Evolutionary conservation across 2,797 vertebrate species (phyloP).

Genomic region (Syndactyla subalaris): DNA sequence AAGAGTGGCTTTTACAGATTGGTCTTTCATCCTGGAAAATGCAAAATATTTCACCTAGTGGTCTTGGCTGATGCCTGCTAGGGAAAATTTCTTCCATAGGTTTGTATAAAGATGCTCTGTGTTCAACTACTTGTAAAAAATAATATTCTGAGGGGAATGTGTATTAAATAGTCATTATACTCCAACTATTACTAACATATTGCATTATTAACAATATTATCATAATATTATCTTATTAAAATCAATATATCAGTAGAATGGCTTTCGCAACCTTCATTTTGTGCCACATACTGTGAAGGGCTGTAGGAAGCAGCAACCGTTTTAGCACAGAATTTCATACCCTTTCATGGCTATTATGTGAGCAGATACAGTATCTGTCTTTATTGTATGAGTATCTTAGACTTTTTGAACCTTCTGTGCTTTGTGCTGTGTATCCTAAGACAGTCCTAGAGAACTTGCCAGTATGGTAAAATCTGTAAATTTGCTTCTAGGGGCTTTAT

Average conservation of each 20-base stretch:
- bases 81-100: neutral
- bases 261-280: neutral
- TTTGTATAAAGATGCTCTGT: neutral
- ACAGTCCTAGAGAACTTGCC: neutral
- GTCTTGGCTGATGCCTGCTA: neutral
- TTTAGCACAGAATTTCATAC: neutral
- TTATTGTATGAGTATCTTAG: neutral
- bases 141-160: neutral
- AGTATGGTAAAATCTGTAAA: neutral
- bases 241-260: conserved; percentile 51
- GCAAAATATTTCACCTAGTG: neutral
- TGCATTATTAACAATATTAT: conserved; percentile 49
- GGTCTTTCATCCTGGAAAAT: neutral
- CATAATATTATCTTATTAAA: conserved; percentile 45
- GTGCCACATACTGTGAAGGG: neutral
- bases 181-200: conserved; percentile 12
- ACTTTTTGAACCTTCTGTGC: neutral
- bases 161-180: neutral
- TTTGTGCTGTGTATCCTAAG: neutral
- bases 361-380: neutral
- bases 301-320: neutral
- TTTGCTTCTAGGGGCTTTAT: neutral
- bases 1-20: neutral
- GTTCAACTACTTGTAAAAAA: neutral
- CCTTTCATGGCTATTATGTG: neutral